Conservation (phyloP, 1,140 invertebrate species). For the Philaenus spumarius region DNA sequence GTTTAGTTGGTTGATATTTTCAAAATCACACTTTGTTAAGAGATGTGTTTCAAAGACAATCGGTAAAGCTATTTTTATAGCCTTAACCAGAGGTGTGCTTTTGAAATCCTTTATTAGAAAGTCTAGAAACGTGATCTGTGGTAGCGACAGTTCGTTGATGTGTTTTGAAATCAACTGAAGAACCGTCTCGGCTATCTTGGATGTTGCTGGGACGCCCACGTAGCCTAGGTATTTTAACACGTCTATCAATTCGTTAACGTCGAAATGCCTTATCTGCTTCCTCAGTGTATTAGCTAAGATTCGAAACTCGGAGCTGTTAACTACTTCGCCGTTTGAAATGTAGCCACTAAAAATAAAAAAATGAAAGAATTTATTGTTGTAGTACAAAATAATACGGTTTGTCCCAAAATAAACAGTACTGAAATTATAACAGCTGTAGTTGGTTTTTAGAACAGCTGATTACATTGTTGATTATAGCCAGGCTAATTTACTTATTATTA, state of each 20-base stretch:
- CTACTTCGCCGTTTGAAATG: constrained; percentile 29
- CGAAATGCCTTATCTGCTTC: constrained; percentile 43
- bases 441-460: no score
- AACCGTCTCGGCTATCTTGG: constrained; percentile 50
- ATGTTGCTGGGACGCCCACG: constrained; percentile 46
- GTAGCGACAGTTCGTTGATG: constrained; percentile 50
- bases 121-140: constrained; percentile 52
- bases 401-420: no score
- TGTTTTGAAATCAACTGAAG: constrained; percentile 51
- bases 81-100: constrained; percentile 48
- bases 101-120: constrained; percentile 45
- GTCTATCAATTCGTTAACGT: constrained; percentile 46
- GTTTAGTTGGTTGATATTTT: constrained; percentile 42
- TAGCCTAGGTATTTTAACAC: constrained; percentile 48
- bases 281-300: constrained; percentile 45
- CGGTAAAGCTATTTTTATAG: constrained; percentile 51
- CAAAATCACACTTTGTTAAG: constrained; percentile 44
- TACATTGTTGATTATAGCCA: no score
- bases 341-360: constrained; percentile 3
- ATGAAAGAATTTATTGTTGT: no score
- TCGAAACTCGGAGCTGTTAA: constrained; percentile 38
- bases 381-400: no score
- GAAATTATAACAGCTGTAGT: no score
- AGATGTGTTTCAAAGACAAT: constrained; percentile 53
- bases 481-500: no score